Conservation (phyloP, 2,888 invertebrate genomes). For the Epirrita christyi region DNA sequence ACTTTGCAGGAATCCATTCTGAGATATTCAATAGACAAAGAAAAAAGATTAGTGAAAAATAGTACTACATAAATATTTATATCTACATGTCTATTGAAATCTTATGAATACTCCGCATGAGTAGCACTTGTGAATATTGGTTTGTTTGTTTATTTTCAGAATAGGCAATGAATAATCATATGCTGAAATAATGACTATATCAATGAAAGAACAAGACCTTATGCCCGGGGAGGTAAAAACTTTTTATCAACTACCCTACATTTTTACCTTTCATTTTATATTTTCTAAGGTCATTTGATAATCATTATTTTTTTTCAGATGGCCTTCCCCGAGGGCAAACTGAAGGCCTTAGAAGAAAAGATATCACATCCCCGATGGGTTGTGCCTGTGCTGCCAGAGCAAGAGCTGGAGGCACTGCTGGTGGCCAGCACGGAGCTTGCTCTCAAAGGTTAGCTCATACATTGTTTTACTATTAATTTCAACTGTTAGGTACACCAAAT, state of each 20-base stretch:
- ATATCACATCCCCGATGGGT: slow-evolving; percentile 98
- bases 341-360: slow-evolving; percentile 96
- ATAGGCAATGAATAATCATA: slow-evolving; percentile 72
- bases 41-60: too few species aligned
- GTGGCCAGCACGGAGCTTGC: slow-evolving; percentile 95
- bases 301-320: slow-evolving; percentile 51
- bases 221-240: slow-evolving; percentile 77
- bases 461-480: not conserved
- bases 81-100: too few species aligned
- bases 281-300: slow-evolving; percentile 1
- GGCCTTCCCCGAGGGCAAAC: slow-evolving; percentile 93
- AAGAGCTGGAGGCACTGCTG: slow-evolving; percentile 96
- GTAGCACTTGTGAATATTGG: too few species aligned
- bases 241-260: slow-evolving; percentile 1
- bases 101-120: too few species aligned
- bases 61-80: too few species aligned
- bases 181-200: slow-evolving; percentile 80
- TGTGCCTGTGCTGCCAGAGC: slow-evolving; percentile 97
- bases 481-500: too few species aligned
- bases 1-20: too few species aligned
- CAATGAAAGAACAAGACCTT: slow-evolving; percentile 82
- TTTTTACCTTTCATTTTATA: not conserved
- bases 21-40: too few species aligned
- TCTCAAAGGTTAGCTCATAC: slow-evolving; percentile 81
- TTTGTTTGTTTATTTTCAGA: slow-evolving; percentile 48